Conservation (phyloP, 2,888 invertebrate genomes). For the Aelia acuminata region DNA sequence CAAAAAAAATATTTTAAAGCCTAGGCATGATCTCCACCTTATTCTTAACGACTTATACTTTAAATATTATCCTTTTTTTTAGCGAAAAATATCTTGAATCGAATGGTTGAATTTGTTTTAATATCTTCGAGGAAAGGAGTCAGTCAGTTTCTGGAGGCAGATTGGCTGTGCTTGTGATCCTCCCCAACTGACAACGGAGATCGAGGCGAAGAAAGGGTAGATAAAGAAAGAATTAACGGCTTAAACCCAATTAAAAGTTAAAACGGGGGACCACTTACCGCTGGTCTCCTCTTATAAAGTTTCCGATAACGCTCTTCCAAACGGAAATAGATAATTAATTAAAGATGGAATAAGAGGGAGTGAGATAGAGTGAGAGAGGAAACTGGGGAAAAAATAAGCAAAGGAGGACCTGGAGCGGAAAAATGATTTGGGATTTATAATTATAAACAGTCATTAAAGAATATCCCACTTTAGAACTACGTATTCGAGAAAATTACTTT, state of each 20-base stretch:
- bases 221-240: constrained; percentile 56
- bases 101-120: neutral
- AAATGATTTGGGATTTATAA: constrained; percentile 14
- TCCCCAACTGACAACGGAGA: constrained; percentile 39
- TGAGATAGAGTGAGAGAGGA: constrained; percentile 10
- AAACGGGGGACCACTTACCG: constrained; percentile 22
- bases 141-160: constrained; percentile 7
- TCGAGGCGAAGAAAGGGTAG: constrained; percentile 29
- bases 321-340: constrained; percentile 48
- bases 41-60: neutral
- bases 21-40: neutral
- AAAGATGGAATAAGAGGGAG: constrained; percentile 44
- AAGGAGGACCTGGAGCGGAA: constrained; percentile 7
- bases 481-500: constrained; percentile 42
- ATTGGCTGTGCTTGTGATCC: neutral
- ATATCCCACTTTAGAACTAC: neutral
- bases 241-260: constrained; percentile 58
- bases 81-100: neutral
- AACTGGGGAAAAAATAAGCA: neutral
- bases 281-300: neutral
- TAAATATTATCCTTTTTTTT: no score
- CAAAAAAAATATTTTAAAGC: no score
- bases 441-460: constrained; percentile 36
- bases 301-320: constrained; percentile 43
- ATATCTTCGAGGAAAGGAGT: neutral